These are phyloP conservation scores for Alexandromys fortis DNA, from an alignment of 2,113 vertebrate species.

Conservation along the genomic window DNA sequence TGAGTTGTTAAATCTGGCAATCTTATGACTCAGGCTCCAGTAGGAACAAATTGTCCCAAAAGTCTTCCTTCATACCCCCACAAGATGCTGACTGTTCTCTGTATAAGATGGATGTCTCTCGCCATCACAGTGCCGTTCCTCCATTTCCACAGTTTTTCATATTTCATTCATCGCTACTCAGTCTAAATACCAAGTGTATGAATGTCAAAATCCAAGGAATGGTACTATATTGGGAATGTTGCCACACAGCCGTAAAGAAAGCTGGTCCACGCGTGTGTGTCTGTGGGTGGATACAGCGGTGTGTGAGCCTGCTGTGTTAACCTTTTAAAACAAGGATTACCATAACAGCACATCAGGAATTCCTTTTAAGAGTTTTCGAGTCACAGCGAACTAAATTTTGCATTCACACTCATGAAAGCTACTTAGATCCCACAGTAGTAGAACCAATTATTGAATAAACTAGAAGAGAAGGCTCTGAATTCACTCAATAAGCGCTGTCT, in stretches of 20 bases:
- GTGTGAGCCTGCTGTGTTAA: background rate
- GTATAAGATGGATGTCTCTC: background rate
- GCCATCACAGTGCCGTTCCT: background rate
- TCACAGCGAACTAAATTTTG: background rate
- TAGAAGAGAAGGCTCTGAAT: conserved; percentile 46
- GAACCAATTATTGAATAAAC: conserved; percentile 9
- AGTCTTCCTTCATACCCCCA: background rate
- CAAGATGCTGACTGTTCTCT: background rate
- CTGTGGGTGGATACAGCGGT: background rate
- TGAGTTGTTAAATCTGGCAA: conserved; percentile 40
- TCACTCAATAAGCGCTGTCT: background rate
- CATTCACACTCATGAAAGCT: background rate
- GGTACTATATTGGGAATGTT: background rate
- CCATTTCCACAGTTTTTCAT: background rate
- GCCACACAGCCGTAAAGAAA: background rate
- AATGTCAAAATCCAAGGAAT: background rate
- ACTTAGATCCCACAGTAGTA: background rate
- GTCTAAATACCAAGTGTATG: background rate
- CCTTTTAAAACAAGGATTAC: conserved; percentile 21
- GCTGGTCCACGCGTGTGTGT: background rate
- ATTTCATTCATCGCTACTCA: background rate
- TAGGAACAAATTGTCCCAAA: background rate
- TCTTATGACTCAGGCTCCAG: background rate
- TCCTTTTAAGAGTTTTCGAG: conserved; percentile 19
- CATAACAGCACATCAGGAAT: background rate